These are phyloP conservation scores for Telmatochromis sp. DNA, from an alignment of 2,113 vertebrate genomes.

Conservation along the genomic window DNA sequence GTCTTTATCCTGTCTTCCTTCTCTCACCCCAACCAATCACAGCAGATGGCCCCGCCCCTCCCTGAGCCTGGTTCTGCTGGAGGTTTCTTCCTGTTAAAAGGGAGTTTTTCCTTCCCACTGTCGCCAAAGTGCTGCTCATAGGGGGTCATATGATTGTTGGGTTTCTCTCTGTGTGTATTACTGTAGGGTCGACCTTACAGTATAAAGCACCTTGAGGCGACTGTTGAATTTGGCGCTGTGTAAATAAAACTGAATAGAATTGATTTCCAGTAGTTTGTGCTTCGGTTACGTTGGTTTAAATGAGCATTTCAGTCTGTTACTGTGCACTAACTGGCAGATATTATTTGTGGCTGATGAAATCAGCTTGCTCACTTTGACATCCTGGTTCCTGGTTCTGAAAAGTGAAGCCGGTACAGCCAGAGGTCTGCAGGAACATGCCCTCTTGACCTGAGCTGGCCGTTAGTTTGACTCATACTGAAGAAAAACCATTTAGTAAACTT, in stretches of 20 bases:
- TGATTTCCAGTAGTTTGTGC: neutral
- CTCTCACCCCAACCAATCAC: rapidly evolving
- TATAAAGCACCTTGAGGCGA: rapidly evolving
- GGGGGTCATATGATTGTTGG: rapidly evolving
- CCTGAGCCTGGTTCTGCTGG: rapidly evolving
- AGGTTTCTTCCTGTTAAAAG: neutral
- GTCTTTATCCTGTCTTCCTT: rapidly evolving
- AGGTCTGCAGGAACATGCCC: neutral
- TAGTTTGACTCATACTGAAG: neutral
- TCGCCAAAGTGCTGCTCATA: rapidly evolving
- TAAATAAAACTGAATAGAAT: neutral
- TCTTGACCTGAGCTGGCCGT: neutral
- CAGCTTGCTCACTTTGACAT: neutral
- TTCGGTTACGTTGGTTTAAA: neutral
- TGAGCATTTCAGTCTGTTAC: neutral
- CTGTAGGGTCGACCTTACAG: rapidly evolving
- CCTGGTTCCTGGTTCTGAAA: neutral
- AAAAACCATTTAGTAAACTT: neutral
- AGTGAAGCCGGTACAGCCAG: neutral
- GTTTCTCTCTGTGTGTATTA: rapidly evolving
- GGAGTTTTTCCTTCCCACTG: neutral
- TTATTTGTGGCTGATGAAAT: neutral
- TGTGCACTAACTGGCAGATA: rapidly evolving
- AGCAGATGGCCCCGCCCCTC: neutral
- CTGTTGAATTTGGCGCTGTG: rapidly evolving